Evolutionary conservation across 2,113 vertebrate genomes (phyloP), one percentile per base, ranked within the genome.

Genomic region (Macrotus californicus): DNA sequence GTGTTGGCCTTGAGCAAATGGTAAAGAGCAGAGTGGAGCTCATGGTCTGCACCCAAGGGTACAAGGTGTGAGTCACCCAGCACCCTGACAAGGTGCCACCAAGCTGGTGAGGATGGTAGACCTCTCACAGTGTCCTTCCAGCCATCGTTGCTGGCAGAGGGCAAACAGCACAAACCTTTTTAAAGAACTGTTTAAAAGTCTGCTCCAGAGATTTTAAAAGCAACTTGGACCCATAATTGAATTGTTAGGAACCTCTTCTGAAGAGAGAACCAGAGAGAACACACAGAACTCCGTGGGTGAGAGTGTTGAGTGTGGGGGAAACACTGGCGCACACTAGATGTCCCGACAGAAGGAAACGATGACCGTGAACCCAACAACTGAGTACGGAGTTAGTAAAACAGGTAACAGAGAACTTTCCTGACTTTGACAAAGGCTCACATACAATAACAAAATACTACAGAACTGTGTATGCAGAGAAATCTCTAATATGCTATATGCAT

Each of bases 241-340:
- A 91, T 77, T 72, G 82, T 88, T 76, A 92, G 86, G 43, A 89
- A 92, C 31, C n/a, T 84, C 9, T 21, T 26, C 79, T 75, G 66
- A 66, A 52, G 50, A 80, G 66, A 73, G 14, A 50, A 87, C 77
- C 50, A 84, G 46, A 76, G 12, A 16, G 41, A 70, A 89, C 31
- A 11, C 39, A 26, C 52, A 59, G 29, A 75, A 77, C 22, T 46
- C 24, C 67, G n/a, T 64, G 11, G 39, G 26, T 19, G 48, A 80
- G 95, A 82, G 69, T 56, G 54, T 75, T 61, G 54, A 87, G n/a
- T 31, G 41, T 7, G 22, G 9, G 75, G 77, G n/a, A 86, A 93
- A 87, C 2, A 72, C 24, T 19, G 36, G 24, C 64, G 59, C 48
- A 66, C 84, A 81, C 39, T 59, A 66, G 81, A 73, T 48, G 1